A percentile compares a stretch with the other conserved stretches of the same genome.
These are phyloP conservation scores for Lasaia peninsularis DNA, from an alignment of 1,140 invertebrate species.

Conservation along the genomic window DNA sequence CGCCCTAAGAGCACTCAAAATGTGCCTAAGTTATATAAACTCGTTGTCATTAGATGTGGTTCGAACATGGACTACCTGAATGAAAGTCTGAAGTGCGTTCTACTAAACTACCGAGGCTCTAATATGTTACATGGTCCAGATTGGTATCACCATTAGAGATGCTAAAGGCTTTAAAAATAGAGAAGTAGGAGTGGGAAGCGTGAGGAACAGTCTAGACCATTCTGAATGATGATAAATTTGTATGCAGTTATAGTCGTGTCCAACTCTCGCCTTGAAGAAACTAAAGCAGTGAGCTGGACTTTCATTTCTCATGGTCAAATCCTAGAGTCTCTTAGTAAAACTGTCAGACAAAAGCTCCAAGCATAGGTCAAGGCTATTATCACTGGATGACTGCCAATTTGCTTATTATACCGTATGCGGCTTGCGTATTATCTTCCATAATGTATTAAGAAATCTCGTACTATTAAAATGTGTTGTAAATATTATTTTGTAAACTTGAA, in stretches of 20 bases:
- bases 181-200: too few species aligned
- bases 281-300: conserved; percentile 12
- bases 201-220: too few species aligned
- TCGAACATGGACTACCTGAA: too few species aligned
- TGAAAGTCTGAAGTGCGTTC: too few species aligned
- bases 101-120: too few species aligned
- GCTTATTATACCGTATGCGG: conserved; percentile 20
- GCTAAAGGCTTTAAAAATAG: too few species aligned
- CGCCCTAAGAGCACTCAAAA: too few species aligned
- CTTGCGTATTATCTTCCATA: conserved; percentile 20
- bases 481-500: neutral
- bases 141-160: too few species aligned
- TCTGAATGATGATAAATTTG: neutral
- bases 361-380: conserved; percentile 39
- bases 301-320: conserved; percentile 33
- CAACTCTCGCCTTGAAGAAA: conserved; percentile 13
- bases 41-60: too few species aligned
- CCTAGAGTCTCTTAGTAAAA: conserved; percentile 22
- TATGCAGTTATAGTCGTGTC: neutral
- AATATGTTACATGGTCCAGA: too few species aligned
- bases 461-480: neutral
- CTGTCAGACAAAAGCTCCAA: conserved; percentile 34
- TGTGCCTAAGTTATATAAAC: too few species aligned
- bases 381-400: conserved; percentile 38
- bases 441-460: conserved; percentile 12